Evolutionary conservation across 2,113 vertebrate species (phyloP), one percentile per base, ranked within the genome.

Genomic region (Neoarius graeffei): DNA sequence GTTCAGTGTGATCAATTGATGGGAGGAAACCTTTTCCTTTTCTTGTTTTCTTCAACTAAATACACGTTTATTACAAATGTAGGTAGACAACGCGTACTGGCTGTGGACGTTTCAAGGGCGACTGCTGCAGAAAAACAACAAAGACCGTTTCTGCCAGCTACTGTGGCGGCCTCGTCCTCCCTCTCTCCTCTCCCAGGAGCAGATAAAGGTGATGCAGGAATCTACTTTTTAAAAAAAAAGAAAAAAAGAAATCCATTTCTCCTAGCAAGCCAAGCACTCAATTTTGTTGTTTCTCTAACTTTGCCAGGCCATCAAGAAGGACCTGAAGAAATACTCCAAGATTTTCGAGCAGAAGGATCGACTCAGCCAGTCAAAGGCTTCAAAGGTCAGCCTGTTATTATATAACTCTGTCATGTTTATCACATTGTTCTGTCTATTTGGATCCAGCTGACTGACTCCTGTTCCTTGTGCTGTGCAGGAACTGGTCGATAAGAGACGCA

Each of bases 261-360:
- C 60, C 19, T 74, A 25, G 17, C 54, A 50, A 4, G 17, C 10
- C 54, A 19, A 84, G 35, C 25, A 71, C 86, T 89, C 30, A 82
- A 3, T 64, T 71, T 14, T 27, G 7, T 2, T 57, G 3, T 20
- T 83, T 25, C 17, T 73, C 13, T 73, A 66, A 69, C 85, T 52
- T 42, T 77, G 17, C 7, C 56, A 99, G 98, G 93, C 94, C 95
- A 99, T 99, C 92, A 99, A 98, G 92, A 99, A 99, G 91, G 98
- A 99, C 89, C 95, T 99, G 89, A 99, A 99, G 95, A 99, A 97
- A 84, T 99, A 99, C 88, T 99, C 98, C 0, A 99, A 99, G 95
- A 99, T 99, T 93, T 99, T 99, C 94, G 98, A 99, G 91, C 98
- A 99, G 95, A 99, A 99, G 92, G 98, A 99, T 95, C 98, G 98